A percentile compares a stretch with the other conserved stretches of the same genome.
phyloP scores from a whole-genome alignment of 2,888 invertebrate species.

The Cryptus viduatorius region DNA sequence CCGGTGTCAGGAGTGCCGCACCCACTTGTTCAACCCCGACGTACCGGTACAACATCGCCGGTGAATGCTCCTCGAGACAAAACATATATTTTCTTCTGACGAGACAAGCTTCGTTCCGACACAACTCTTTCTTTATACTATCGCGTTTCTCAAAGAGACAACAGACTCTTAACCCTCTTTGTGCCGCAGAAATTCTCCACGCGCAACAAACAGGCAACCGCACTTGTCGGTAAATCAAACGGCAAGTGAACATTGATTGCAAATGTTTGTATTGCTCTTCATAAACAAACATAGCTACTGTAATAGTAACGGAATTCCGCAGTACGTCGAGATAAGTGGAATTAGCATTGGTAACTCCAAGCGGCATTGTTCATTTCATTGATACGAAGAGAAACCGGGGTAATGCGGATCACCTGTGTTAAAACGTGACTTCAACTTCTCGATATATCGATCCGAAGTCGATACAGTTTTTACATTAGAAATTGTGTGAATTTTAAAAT shows the following conservation, averaged over 20 bases:
- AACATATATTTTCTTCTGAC: slow-evolving; percentile 34
- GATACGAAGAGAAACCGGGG: too few species aligned
- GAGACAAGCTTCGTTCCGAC: slow-evolving; percentile 38
- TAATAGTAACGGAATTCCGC: too few species aligned
- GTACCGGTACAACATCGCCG: slow-evolving; percentile 29
- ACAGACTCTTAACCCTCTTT: not conserved
- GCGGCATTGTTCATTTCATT: too few species aligned
- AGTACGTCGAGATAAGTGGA: too few species aligned
- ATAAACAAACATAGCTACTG: not conserved
- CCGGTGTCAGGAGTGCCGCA: slow-evolving; percentile 66
- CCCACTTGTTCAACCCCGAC: slow-evolving; percentile 63
- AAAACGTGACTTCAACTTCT: too few species aligned
- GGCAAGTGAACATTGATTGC: not conserved
- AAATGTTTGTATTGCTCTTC: not conserved
- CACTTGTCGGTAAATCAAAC: not conserved
- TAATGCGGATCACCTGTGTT: too few species aligned
- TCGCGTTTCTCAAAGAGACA: not conserved
- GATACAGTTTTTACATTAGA: too few species aligned
- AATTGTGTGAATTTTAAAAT: too few species aligned
- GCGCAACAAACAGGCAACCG: not conserved
- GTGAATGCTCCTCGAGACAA: slow-evolving; percentile 52
- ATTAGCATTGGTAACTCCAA: too few species aligned
- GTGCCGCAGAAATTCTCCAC: not conserved
- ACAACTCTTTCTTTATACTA: slow-evolving; percentile 12
- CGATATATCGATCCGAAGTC: too few species aligned